A percentile compares a stretch with the other conserved stretches of the same genome.
phyloP scores from a whole-genome alignment of 2,888 invertebrate genomes.

The Nomada ferruginata region DNA sequence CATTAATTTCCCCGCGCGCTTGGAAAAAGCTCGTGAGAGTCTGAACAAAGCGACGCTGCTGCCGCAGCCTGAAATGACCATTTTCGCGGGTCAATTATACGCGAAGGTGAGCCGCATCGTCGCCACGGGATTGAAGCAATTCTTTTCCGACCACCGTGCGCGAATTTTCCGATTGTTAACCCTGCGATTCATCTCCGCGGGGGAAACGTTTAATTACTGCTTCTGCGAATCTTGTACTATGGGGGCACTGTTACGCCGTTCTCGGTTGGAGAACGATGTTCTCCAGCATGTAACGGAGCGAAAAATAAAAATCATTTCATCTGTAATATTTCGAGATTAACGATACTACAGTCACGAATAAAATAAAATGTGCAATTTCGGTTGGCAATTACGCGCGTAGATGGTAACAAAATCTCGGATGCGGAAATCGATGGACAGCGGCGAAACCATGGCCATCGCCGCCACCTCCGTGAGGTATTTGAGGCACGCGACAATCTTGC shows the following conservation, averaged over 20 bases:
- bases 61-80: constrained; percentile 34
- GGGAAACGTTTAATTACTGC: background rate
- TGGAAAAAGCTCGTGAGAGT: constrained; percentile 53
- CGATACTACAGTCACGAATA: too few species aligned
- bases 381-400: constrained; percentile 23
- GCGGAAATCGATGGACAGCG: constrained; percentile 54
- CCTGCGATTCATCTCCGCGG: too few species aligned
- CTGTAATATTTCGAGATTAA: background rate
- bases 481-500: constrained; percentile 11
- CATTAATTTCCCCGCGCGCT: constrained; percentile 66
- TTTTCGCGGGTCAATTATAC: constrained; percentile 55
- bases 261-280: too few species aligned
- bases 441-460: constrained; percentile 25
- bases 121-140: constrained; percentile 32
- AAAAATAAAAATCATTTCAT: too few species aligned
- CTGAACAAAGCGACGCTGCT: constrained; percentile 57
- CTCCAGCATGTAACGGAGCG: too few species aligned
- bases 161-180: constrained; percentile 40
- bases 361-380: constrained; percentile 7
- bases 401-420: constrained; percentile 22
- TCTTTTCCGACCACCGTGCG: background rate
- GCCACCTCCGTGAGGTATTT: constrained; percentile 23
- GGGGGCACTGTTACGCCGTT: too few species aligned
- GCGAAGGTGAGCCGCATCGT: constrained; percentile 44
- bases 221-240: too few species aligned